These are phyloP conservation scores for Nothocercus nigrocapillus DNA, from an alignment of 2,113 vertebrate species.

Conservation along the genomic window DNA sequence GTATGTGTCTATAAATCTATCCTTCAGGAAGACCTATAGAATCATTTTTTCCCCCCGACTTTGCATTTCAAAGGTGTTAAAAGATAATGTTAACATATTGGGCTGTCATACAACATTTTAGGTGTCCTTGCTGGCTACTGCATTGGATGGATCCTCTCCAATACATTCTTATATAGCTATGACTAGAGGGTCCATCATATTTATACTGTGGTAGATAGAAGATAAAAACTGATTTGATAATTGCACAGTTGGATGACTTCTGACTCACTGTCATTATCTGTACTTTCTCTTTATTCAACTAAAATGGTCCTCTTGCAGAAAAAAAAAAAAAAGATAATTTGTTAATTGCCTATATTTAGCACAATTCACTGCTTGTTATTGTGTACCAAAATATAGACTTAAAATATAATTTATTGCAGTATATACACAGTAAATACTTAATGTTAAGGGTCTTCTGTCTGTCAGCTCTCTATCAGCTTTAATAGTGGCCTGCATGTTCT, in stretches of 20 bases:
- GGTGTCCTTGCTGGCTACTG: neutral
- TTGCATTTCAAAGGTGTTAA: neutral
- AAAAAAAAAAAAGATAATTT: neutral
- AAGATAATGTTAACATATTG: neutral
- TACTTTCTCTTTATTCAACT: neutral
- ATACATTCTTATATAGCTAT: rapidly evolving
- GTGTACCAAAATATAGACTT: neutral
- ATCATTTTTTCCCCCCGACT: neutral
- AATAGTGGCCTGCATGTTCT: neutral
- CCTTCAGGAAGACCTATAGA: neutral
- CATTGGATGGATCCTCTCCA: neutral
- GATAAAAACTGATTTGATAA: neutral
- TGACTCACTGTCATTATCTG: neutral
- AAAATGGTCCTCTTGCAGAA: neutral
- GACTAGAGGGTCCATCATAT: neutral
- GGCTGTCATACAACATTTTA: neutral
- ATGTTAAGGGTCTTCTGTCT: neutral
- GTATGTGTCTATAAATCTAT: neutral
- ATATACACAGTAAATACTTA: neutral
- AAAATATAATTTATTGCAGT: neutral
- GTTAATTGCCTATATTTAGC: neutral
- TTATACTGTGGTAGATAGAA: neutral
- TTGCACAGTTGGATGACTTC: neutral
- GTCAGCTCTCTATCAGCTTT: neutral
- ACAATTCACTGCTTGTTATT: neutral